phyloP scores from a whole-genome alignment of 2,888 invertebrate species.

The Zygaena filipendulae region DNA sequence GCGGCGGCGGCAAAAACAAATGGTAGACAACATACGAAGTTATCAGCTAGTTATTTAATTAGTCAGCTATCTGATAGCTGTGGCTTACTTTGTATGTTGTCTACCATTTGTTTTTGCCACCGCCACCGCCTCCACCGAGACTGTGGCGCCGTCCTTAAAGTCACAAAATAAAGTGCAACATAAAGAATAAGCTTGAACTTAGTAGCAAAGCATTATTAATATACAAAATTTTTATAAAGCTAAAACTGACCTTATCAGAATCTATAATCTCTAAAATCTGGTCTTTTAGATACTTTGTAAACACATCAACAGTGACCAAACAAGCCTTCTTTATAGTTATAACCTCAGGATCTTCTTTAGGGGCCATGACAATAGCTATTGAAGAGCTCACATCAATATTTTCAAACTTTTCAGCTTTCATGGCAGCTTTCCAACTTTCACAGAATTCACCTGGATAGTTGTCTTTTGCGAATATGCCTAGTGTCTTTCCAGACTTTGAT shows the following conservation, averaged over 20 bases:
- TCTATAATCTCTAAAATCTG: constrained; percentile 99
- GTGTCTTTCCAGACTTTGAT: constrained; percentile 87
- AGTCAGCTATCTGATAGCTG: too few species aligned
- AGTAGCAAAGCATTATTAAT: too few species aligned
- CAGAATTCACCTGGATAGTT: constrained; percentile 94
- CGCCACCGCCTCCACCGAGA: too few species aligned
- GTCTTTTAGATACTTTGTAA: constrained; percentile 95
- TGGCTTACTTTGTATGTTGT: too few species aligned
- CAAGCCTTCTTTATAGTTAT: constrained; percentile 92
- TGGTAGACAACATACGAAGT: too few species aligned
- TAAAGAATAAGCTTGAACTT: too few species aligned
- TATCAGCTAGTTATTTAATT: too few species aligned
- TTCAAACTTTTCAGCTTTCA: constrained; percentile 84
- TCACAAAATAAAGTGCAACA: too few species aligned
- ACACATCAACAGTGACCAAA: constrained; percentile 92
- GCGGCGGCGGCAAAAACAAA: too few species aligned
- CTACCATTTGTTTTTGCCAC: too few species aligned
- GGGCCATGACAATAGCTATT: constrained; percentile 88
- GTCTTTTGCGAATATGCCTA: constrained; percentile 94
- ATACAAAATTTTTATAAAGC: too few species aligned
- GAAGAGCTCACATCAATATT: constrained; percentile 88
- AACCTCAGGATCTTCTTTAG: constrained; percentile 95
- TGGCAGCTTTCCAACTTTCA: constrained; percentile 85
- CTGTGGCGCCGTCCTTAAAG: too few species aligned
- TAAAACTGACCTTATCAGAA: constrained; percentile 85